Evolutionary conservation across 2,113 vertebrate genomes (phyloP).

Genomic region (Balaenoptera acutorostrata): DNA sequence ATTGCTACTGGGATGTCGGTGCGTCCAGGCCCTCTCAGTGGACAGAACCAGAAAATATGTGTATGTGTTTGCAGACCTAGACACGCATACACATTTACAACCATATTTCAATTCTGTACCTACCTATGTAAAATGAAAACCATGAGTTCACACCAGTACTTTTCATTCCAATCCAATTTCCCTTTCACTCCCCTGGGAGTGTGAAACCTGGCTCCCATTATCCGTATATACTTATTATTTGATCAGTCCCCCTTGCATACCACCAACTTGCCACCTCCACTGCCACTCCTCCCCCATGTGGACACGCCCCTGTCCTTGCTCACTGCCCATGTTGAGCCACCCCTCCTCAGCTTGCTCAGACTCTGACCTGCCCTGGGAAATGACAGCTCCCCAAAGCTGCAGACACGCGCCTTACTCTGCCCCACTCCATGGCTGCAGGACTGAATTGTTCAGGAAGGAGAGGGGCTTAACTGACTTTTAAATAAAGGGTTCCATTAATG

Average conservation of each 20-base stretch:
- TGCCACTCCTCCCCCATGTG: rapidly evolving
- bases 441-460: neutral
- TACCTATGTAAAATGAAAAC: neutral
- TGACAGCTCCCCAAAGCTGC: neutral
- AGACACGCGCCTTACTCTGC: neutral
- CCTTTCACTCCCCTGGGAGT: no score
- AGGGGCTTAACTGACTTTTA: constrained; percentile 41
- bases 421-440: neutral
- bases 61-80: neutral
- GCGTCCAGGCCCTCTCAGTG: neutral
- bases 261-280: no score
- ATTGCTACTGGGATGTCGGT: neutral
- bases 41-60: neutral
- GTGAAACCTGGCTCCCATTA: neutral
- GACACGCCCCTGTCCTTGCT: rapidly evolving
- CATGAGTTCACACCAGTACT: neutral
- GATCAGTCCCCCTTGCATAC: rapidly evolving
- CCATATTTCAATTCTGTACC: neutral
- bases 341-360: neutral
- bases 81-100: neutral
- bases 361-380: neutral
- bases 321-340: neutral
- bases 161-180: neutral
- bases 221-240: rapidly evolving
- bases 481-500: constrained; percentile 3